Base-by-base conservation (phyloP, 2,888 invertebrate species). In the Metacarcinus magister region DNA sequence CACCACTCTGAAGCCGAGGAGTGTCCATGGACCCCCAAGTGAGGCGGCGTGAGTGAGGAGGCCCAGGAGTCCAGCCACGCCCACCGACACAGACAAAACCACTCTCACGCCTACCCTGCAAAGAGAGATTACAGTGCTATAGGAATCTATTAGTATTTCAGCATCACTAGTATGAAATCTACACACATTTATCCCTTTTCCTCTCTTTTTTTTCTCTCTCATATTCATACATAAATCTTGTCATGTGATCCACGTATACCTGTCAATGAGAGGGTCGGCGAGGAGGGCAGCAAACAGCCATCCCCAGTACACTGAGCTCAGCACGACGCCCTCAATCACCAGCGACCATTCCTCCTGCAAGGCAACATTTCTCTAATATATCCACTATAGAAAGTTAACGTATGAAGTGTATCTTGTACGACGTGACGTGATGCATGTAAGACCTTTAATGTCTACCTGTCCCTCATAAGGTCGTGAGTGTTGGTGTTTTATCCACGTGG, bases 21-120 rank as follows among this genome's bases (percentile, higher is more conserved):
- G 93, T 0, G 67, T n/a, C 96, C 96, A 96, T 0, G 96, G 96
- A 8, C 96, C 96, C 10, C 89, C 96, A 7, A 96, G 44, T 44
- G 96, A 96, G 5, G 75, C 82, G 8, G 94, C 75, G 46, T 96
- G 96, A 2, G 95, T 96, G 32, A 96, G 48, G 8, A 96, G 92
- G 0, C 96, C 96, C 8, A 95, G 0, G 2, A 96, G 28, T 16
- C 95, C 93, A 8, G 94, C 89, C 48, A 43, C 67, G 46, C 93
- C 94, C 67, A 93, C 23, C 4, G 94, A 94, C 8, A 54, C 54
- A 0, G 87, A 43, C 60, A 96, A 5, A 32, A 96, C 96, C 16
- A n/a, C 13, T 0, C 23, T 92, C 10, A 39, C 93, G n/a, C 60
- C 93, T 8, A 60, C 46, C 92, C 96, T 96, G 96, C 2, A 23